Evolutionary conservation across 2,113 vertebrate genomes (phyloP), one percentile per base, ranked within the genome.

Genomic region (Paramisgurnus dabryanus): DNA sequence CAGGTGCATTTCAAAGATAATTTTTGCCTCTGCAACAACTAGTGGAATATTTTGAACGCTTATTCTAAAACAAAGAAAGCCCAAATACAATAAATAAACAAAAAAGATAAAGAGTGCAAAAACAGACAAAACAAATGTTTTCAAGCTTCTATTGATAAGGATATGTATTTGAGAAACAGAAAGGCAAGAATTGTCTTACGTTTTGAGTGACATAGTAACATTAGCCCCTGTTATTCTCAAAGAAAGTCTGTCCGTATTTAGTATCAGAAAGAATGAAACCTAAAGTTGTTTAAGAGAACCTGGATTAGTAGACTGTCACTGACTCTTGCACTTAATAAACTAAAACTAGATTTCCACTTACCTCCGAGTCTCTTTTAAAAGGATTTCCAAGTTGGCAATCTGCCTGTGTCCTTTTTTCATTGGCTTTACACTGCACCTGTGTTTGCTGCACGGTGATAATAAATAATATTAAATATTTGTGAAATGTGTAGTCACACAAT

Each of bases 311-410:
- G 8, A 43, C 5, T 71, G 43, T 57, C 5, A 27, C n/a, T 34
- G 8, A 76, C 53, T 50, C 5, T 63, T 64, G 13, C 43, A 41
- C 4, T 34, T 47, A 6, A 45, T 5, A 11, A n/a, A 15, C 7
- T 39, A 22, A 39, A 49, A 50, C 2, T 27, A 18, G 55, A 18
- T 58, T 40, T 4, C 1, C 11, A 92, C 93, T 93, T 91, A 97
- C 97, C 9, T 92, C 94, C 70, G 94, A 93, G 86, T 96, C 93
- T 92, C 93, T 95, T 86, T 92, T 95, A 70, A 98, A 93, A 63
- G 97, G 96, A 83, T 97, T 98, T 90, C 95, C 97, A 8, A 98
- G 92, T 43, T 95, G 93, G 89, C 97, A 97, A 47, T 94, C 88
- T 1, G 93, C 93, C 81, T 89, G 86, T 6, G 95, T 96, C 34